These are phyloP conservation scores for Jaculus jaculus DNA, from an alignment of 2,113 vertebrate genomes.

Conservation along the genomic window DNA sequence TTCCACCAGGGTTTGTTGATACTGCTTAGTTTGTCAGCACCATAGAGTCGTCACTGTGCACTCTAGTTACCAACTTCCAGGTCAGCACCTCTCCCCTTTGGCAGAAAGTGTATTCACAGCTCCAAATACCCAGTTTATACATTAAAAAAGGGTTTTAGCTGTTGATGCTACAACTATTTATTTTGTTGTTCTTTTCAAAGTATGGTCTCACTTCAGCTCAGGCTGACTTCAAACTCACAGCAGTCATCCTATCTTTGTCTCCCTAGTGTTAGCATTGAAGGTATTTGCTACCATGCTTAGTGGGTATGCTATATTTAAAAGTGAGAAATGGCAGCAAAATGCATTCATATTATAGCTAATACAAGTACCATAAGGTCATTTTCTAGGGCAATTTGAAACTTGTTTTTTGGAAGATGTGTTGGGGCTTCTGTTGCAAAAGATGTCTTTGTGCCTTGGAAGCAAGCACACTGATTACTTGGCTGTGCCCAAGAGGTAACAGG, in stretches of 20 bases:
- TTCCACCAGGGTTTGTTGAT: not conserved
- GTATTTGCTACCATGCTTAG: too few species aligned
- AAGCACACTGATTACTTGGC: fast-evolving
- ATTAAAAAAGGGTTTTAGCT: not conserved
- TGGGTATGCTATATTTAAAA: conserved; percentile 1
- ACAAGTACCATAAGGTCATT: not conserved
- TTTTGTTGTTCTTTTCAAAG: too few species aligned
- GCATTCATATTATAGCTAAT: not conserved
- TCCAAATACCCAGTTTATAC: not conserved
- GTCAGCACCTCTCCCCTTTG: not conserved
- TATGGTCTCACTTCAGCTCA: too few species aligned
- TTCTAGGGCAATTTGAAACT: not conserved
- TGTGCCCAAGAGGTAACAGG: not conserved
- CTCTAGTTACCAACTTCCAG: not conserved
- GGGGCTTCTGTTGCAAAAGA: not conserved
- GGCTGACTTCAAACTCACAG: too few species aligned
- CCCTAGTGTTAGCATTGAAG: too few species aligned
- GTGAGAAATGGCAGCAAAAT: conserved; percentile 29
- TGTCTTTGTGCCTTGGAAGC: not conserved
- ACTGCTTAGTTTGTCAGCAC: not conserved
- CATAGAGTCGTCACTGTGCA: not conserved
- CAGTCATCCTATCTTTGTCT: too few species aligned
- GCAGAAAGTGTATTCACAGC: conserved; percentile 4
- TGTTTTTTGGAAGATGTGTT: not conserved
- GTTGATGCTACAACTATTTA: too few species aligned